These are phyloP conservation scores for Bos taurus DNA, from an alignment of 2,113 vertebrate species.

Conservation along the genomic window ARS-UCD2.0 NC_037340.1:80994001-80994500, in stretches of 20 bases:
- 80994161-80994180: background rate
- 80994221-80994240: background rate
- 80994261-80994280: background rate
- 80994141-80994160: background rate
- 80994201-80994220: background rate
- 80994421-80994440: background rate
- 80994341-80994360: background rate
- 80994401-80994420: no score
- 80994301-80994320: background rate
- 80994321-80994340: accelerated
- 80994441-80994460: accelerated
- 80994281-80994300: background rate
- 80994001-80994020: accelerated
- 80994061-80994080: background rate
- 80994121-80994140: background rate
- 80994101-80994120: slow-evolving; percentile 9
- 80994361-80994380: background rate
- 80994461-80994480: background rate
- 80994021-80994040: background rate
- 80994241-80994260: background rate
- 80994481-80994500: background rate
- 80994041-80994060: background rate
- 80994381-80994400: background rate
- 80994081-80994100: background rate
- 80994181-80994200: background rate